Percentiles rank a stretch among this genome's conserved stretches.
phyloP scores from a whole-genome alignment of 2,888 invertebrate species.

The Mimachlamys varia region DNA sequence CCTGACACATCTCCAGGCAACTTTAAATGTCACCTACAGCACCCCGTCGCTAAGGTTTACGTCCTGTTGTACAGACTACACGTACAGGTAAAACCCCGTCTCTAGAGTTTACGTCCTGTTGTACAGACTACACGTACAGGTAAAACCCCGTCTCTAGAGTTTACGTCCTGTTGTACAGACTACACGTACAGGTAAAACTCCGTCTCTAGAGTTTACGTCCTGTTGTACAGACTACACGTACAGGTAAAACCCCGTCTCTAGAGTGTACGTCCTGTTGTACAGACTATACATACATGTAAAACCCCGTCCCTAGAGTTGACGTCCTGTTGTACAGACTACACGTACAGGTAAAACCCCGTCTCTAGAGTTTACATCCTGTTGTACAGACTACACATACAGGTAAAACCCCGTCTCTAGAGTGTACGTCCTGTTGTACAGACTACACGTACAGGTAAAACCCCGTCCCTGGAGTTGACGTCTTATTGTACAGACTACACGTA shows the following conservation, averaged over 20 bases:
- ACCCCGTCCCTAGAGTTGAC: slow-evolving; percentile 19
- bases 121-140: neutral
- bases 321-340: slow-evolving; percentile 50
- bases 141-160: neutral
- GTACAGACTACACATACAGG: neutral
- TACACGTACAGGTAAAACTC: neutral
- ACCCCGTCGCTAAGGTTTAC: slow-evolving; percentile 23
- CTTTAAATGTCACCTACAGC: slow-evolving; percentile 48
- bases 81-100: slow-evolving; percentile 40
- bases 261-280: no score
- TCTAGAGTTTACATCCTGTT: no score
- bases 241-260: neutral
- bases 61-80: slow-evolving; percentile 50
- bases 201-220: neutral
- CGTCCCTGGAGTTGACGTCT: neutral
- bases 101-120: no score
- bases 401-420: neutral
- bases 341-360: slow-evolving; percentile 40
- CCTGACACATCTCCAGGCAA: slow-evolving; percentile 39
- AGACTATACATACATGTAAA: no score
- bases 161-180: neutral
- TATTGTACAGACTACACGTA: neutral
- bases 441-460: neutral
- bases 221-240: neutral
- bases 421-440: neutral